These are phyloP conservation scores for Drosophila micromelanica DNA, from an alignment of 1,140 invertebrate genomes.

Conservation along the genomic window DNA sequence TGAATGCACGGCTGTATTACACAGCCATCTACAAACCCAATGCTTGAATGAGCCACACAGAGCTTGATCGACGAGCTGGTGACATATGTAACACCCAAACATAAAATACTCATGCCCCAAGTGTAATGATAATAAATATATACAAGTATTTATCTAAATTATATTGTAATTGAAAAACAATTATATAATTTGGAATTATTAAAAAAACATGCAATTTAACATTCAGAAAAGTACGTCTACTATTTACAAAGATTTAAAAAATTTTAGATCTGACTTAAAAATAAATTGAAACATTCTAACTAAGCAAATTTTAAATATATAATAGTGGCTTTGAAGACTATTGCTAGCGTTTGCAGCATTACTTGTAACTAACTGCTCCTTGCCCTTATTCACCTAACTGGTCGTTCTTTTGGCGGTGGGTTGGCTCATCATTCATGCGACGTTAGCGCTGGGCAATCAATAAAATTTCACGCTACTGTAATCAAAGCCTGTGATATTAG, in stretches of 20 bases:
- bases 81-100: neutral
- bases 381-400: slow-evolving; percentile 4
- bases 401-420: slow-evolving; percentile 4
- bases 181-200: no score
- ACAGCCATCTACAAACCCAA: slow-evolving; percentile 22
- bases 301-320: no score
- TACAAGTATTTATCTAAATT: no score
- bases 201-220: no score
- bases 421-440: slow-evolving; percentile 58
- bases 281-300: no score
- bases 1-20: slow-evolving; percentile 57
- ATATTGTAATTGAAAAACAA: no score
- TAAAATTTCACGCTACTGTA: slow-evolving; percentile 83
- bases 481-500: slow-evolving; percentile 84
- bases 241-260: no score
- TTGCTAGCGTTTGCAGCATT: slow-evolving; percentile 1
- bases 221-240: no score
- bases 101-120: neutral
- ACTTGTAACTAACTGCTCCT: slow-evolving; percentile 1
- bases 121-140: no score
- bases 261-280: no score
- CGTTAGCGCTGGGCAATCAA: slow-evolving; percentile 76
- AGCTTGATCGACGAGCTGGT: slow-evolving; percentile 2
- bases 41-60: neutral
- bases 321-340: neutral